A percentile compares a stretch with the other conserved stretches of the same genome.
These are phyloP conservation scores for Galerucella calmariensis DNA, from an alignment of 2,888 invertebrate genomes.

Conservation along the genomic window DNA sequence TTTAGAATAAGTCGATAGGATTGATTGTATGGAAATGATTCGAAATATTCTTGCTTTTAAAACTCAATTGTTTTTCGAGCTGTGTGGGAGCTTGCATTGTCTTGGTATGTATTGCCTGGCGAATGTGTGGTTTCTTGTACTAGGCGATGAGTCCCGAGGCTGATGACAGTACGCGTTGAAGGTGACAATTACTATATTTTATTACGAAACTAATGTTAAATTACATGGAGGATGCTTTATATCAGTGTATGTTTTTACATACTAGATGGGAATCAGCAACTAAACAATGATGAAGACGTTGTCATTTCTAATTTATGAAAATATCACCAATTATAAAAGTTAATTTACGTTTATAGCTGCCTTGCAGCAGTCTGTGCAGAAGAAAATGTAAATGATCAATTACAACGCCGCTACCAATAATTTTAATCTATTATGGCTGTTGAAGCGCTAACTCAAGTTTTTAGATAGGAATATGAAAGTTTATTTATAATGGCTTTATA, in stretches of 20 bases:
- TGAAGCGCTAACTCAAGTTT: not conserved
- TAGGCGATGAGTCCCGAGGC: too few relatives aligned
- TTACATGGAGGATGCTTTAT: not conserved
- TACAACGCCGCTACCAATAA: not conserved
- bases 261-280: not conserved
- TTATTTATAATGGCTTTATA: conserved; percentile 1
- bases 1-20: too few relatives aligned
- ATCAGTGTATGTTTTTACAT: not conserved
- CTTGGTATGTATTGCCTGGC: too few relatives aligned
- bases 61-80: too few relatives aligned
- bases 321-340: conserved; percentile 25
- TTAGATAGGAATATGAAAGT: conserved; percentile 11
- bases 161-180: too few relatives aligned
- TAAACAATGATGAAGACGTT: not conserved
- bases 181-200: too few relatives aligned
- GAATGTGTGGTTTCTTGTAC: too few relatives aligned
- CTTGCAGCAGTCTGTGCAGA: conserved; percentile 11
- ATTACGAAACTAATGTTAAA: too few relatives aligned
- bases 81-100: too few relatives aligned
- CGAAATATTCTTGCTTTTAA: too few relatives aligned
- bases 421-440: conserved; percentile 4
- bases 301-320: too few relatives aligned
- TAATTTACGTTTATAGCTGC: conserved; percentile 28
- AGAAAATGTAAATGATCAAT: conserved; percentile 34
- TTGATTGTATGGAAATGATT: too few relatives aligned